phyloP scores from a whole-genome alignment of 2,888 invertebrate genomes.

The Coleophora deauratella region DNA sequence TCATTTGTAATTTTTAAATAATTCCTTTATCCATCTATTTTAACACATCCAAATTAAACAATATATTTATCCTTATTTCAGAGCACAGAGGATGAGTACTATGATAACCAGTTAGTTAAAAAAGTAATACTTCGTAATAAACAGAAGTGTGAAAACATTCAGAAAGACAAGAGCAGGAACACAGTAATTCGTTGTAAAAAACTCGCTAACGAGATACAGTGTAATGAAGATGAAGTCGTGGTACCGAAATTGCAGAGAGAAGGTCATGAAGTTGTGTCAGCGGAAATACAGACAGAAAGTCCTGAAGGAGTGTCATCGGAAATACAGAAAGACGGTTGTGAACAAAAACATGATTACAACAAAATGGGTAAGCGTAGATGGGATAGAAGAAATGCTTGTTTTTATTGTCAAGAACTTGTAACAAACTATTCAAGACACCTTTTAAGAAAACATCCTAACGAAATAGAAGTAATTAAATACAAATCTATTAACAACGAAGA shows the following conservation, averaged over 20 bases:
- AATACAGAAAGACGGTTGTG: too few relatives aligned
- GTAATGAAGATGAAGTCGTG: too few relatives aligned
- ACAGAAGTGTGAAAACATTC: not conserved
- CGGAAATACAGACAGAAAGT: not conserved
- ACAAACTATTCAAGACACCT: conserved; percentile 6
- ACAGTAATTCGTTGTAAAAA: not conserved
- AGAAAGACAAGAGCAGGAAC: not conserved
- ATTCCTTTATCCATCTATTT: not conserved
- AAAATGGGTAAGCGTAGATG: conserved; percentile 2
- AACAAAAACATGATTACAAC: not conserved
- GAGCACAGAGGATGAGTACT: not conserved
- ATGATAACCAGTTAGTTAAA: not conserved
- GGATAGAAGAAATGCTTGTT: conserved; percentile 8
- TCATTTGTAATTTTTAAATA: not conserved
- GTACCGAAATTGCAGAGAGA: too few relatives aligned
- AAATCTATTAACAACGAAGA: conserved; percentile 5
- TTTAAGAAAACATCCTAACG: conserved; percentile 2
- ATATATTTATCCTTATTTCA: not conserved
- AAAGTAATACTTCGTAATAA: not conserved
- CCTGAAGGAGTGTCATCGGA: not conserved
- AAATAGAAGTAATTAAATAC: conserved; percentile 4
- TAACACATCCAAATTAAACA: not conserved
- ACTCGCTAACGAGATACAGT: not conserved
- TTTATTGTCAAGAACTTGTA: conserved; percentile 3
- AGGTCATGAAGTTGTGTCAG: too few relatives aligned